Evolutionary conservation across 2,888 invertebrate genomes (phyloP), one percentile per base, ranked within the genome.

Genomic region (Amphimallon solstitiale): DNA sequence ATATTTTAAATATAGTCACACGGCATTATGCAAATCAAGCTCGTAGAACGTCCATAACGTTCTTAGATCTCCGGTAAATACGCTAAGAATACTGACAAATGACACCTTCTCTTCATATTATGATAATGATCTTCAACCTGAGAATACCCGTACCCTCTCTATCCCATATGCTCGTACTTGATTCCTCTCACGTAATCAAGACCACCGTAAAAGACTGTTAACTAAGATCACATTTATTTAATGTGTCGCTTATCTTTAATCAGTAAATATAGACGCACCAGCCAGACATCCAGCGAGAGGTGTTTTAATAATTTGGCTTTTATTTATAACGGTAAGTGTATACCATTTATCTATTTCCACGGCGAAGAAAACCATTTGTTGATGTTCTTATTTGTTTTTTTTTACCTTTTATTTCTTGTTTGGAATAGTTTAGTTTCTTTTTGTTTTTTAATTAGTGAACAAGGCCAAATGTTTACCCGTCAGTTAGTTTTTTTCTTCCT

Each of bases 231-330:
- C 56, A 56, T 56, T 51, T 56, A 56, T 56, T 56, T 40, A 56
- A 56, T 40, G 40, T 21, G 56, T 56, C 56, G 56, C 56, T 40
- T 56, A 56, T 56, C 56, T 56, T 56, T 56, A 56, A 56, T 56
- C 40, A 40, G 40, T 40, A 23, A 56, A 56, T 40, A 40, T 40
- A 56, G 29, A 29, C 29, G 29, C 29, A n/a, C n/a, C n/a, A n/a
- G n/a, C n/a, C n/a, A 29, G 29, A 29, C 29, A 29, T 29, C 29
- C 9, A 14, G 40, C 40, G 19, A 21, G 40, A 56, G 56, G 56
- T 40, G 56, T 43, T 56, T 40, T 40, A 56, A 56, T 56, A 56
- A 56, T 56, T 40, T 56, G 14, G 56, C 14, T 56, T 56, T 40
- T 56, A 56, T 56, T 56, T 56, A 56, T 21, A 56, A 38, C 23